Evolutionary conservation across 53 echinoderm and acorn worm species (phyloP), one percentile per base, ranked within the genome.

Genomic region (Luidia sarsii): DNA sequence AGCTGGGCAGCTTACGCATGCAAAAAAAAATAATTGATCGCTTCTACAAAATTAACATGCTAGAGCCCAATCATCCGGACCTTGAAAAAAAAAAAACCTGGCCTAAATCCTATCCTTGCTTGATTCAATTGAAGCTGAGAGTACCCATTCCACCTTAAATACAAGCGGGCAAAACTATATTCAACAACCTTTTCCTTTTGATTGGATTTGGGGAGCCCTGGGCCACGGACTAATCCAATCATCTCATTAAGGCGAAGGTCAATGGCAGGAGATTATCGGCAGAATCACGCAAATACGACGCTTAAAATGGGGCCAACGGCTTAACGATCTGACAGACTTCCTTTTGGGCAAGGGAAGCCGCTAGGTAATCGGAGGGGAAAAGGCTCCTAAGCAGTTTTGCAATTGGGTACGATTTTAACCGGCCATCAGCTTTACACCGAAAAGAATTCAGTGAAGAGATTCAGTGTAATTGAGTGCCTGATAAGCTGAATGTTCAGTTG

Each of bases 181-280:
- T 50, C 72, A 72, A 72, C 72, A 72, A 56, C 5, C 72, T 72
- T 52, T 71, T 55, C 27, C 10, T 50, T 34, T 0, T 36, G 25
- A 72, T 72, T 72, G 57, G 72, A 72, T 72, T 72, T 55, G 39
- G 22, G 23, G 53, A 72, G 39, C 38, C 56, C 56, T 35, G 41
- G 38, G 16, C 72, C 54, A 23, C 27, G 20, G 57, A 55, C 50
- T n/a, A 72, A 72, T 72, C 56, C 38, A 72, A 72, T 72, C 37
- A 72, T 72, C 14, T 33, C 38, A 72, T 72, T 55, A 55, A 72
- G 4, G 54, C 11, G 52, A 72, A 72, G 72, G 72, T 72, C 72
- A 72, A 38, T 14, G 22, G 25, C 39, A 72, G 7, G 54, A 22
- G 57, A 72, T 56, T 55, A 27, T 56, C 72, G 33, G 59, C 7